Evolutionary conservation across 2,888 invertebrate species (phyloP).

Genomic region (Chironomus tentans): DNA sequence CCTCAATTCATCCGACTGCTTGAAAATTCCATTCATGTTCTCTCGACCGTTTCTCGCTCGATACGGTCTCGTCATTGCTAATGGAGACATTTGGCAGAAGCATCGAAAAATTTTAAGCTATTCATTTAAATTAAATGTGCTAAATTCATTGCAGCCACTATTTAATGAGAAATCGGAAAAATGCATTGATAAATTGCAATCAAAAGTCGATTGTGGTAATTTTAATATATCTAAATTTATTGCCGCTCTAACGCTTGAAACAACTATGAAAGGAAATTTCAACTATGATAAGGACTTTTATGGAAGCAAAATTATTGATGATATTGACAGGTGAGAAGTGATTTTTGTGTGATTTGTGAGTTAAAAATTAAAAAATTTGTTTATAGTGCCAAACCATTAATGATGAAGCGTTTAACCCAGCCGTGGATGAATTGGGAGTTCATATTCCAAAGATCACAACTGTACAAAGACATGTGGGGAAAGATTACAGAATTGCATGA

Average conservation of each 20-base stretch:
- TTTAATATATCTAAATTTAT: not conserved
- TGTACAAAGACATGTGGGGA: not conserved
- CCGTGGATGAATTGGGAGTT: not conserved
- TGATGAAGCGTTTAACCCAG: not conserved
- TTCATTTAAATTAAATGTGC: not conserved
- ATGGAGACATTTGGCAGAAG: not conserved
- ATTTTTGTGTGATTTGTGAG: not conserved
- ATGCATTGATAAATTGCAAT: not conserved
- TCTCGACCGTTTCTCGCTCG: not conserved
- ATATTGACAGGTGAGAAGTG: constrained; percentile 1
- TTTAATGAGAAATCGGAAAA: not conserved
- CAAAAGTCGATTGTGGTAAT: not conserved
- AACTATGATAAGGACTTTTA: not conserved
- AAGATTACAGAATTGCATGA: not conserved
- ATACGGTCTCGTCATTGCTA: not conserved
- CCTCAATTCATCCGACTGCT: not conserved
- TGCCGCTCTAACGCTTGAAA: not conserved
- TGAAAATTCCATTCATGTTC: not conserved
- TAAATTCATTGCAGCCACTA: not conserved
- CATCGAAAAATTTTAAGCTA: not conserved
- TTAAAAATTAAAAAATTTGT: not conserved
- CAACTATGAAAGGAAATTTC: not conserved
- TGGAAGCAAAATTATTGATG: not conserved
- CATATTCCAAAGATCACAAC: not conserved
- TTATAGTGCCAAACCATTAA: not conserved